phyloP scores from a whole-genome alignment of 2,797 vertebrate genomes.

The Peromyscus aztecus region DNA sequence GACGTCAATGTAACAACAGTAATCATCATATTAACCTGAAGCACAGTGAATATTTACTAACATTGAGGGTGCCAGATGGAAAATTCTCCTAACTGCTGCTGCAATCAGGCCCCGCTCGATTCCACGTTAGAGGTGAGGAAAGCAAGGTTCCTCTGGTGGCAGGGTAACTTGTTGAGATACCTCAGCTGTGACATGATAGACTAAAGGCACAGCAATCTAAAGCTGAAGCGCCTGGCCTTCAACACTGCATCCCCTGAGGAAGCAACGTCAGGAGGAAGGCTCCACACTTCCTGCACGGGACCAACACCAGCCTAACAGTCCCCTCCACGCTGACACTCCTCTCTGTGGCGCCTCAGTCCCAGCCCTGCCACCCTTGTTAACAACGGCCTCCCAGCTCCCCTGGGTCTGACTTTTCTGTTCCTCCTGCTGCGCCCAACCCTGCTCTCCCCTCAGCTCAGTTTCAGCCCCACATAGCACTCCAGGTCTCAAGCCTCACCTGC shows the following conservation, averaged over 20 bases:
- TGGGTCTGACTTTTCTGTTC: background rate
- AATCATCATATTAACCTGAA: background rate
- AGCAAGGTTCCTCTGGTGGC: background rate
- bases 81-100: background rate
- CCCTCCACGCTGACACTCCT: background rate
- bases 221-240: background rate
- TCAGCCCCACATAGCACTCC: background rate
- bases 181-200: accelerated
- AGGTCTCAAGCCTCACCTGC: background rate
- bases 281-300: accelerated
- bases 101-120: accelerated
- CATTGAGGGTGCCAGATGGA: background rate
- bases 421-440: background rate
- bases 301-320: background rate
- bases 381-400: background rate
- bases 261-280: accelerated
- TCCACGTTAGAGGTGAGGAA: background rate
- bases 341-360: background rate
- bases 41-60: accelerated
- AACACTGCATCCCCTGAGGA: accelerated
- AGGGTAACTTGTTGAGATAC: background rate
- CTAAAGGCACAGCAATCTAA: background rate
- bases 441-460: background rate
- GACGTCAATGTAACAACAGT: background rate
- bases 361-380: accelerated